Evolutionary conservation across 2,797 vertebrate genomes (phyloP).

Genomic region (Xyrichtys novacula): DNA sequence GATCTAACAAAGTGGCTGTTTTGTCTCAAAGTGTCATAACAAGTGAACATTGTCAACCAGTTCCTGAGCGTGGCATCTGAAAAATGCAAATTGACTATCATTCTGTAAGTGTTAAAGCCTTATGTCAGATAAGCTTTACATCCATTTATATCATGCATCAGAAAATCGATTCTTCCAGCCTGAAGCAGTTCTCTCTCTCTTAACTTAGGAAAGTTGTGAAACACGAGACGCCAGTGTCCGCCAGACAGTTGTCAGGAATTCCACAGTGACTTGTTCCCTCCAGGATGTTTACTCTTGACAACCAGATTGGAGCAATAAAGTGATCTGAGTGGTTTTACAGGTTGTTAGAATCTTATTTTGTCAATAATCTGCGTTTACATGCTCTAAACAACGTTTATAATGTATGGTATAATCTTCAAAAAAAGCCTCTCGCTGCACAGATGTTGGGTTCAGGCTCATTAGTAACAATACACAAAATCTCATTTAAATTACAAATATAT

Average conservation of each 20-base stretch:
- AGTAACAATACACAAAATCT: constrained; percentile 5
- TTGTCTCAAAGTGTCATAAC: not conserved
- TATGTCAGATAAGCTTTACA: not conserved
- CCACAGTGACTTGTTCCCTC: constrained; percentile 11
- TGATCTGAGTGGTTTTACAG: constrained; percentile 6
- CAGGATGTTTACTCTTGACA: constrained; percentile 18
- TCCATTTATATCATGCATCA: not conserved
- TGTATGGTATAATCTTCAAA: not conserved
- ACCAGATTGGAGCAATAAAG: constrained; percentile 18
- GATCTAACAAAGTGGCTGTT: too few species aligned
- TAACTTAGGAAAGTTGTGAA: not conserved
- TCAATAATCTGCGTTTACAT: constrained; percentile 27
- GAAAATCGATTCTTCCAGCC: not conserved
- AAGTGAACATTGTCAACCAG: not conserved
- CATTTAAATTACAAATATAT: constrained; percentile 42
- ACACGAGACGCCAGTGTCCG: not conserved
- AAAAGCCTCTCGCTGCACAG: not conserved
- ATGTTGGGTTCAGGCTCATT: not conserved
- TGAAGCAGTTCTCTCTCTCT: not conserved
- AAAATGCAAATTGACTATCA: not conserved
- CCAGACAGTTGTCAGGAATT: constrained; percentile 14
- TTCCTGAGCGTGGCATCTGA: not conserved
- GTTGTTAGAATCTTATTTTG: constrained; percentile 27
- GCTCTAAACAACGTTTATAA: not conserved
- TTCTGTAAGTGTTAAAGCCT: not conserved